Base-by-base conservation (phyloP, 2,797 vertebrate species). In the Pipistrellus pipistrellus region DNA sequence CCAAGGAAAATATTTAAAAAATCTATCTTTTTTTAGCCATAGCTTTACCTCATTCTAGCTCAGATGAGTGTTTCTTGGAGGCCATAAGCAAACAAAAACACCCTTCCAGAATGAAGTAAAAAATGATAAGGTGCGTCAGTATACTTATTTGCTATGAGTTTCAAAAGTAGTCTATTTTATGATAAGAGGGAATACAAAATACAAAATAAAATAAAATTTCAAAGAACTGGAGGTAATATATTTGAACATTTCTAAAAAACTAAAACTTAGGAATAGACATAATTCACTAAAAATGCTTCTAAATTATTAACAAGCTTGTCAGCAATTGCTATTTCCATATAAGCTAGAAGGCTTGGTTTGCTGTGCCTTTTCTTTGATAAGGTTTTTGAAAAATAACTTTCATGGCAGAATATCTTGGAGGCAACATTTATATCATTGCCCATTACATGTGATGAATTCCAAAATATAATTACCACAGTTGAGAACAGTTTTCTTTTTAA, bases 251-350 rank as follows among this genome's bases (percentile, higher is more conserved):
- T 72, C 38, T 87, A 64, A 77, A 85, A 95, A 75, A 94, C 68
- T 69, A 69, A 89, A 97, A 35, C 4, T 81, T 57, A 87, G 6
- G 18, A 46, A 64, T 53, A 55, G 81, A 88, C 6, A 91, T 23
- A 86, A 89, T 38, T 27, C 20, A 86, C 20, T 30, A 55, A 91
- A 87, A 81, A 71, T 1, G 75, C 20, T 32, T 62, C 21, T 73
- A 35, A 87, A 90, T 94, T 62, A 89, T 88, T 95, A 95, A 95
- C 8, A 68, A 92, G 4, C 7, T 89, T 94, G 68, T 85, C 53
- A 94, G 32, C 23, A 76, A 82, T 82, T 88, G 51, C 38, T 68
- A n/a, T 85, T 91, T 93, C 17, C 32, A 4, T 30, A 38, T 4
- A 86, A 3, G 21, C 48, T 71, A 46, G 35, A 53, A 94, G 25